Conservation (phyloP, 2,888 invertebrate genomes). For the Neoitamus cyanurus region DNA sequence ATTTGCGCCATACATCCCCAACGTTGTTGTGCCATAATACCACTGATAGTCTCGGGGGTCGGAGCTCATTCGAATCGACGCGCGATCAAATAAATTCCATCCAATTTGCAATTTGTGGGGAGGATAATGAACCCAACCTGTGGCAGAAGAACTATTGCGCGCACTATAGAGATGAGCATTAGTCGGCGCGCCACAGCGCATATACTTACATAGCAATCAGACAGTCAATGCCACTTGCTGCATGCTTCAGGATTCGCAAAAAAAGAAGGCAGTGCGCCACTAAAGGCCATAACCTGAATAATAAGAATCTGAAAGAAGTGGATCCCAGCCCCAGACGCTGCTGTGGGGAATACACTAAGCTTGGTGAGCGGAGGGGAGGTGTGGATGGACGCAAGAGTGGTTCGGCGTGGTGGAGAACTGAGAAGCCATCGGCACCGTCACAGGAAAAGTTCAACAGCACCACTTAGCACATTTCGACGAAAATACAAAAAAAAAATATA, state of each 20-base stretch:
- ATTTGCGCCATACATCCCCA: neutral
- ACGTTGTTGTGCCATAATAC: neutral
- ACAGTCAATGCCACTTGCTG: conserved; percentile 37
- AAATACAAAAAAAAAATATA: neutral
- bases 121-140: conserved; percentile 26
- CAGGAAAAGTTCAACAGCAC: conserved; percentile 27
- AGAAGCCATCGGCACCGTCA: neutral
- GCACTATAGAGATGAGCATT: neutral
- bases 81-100: conserved; percentile 19
- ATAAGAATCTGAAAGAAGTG: neutral
- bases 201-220: neutral
- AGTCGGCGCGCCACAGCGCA: neutral
- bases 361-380: neutral
- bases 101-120: neutral
- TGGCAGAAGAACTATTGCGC: neutral
- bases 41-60: neutral
- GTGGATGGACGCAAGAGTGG: neutral
- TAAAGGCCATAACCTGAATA: conserved; percentile 28
- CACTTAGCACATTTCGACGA: conserved; percentile 33
- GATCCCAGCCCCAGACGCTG: neutral
- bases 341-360: neutral
- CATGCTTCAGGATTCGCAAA: conserved; percentile 14
- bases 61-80: neutral
- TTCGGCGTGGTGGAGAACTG: neutral
- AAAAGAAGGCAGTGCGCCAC: conserved; percentile 4